Conservation (phyloP, 2,888 invertebrate genomes). For the Sialis fuliginosa region DNA sequence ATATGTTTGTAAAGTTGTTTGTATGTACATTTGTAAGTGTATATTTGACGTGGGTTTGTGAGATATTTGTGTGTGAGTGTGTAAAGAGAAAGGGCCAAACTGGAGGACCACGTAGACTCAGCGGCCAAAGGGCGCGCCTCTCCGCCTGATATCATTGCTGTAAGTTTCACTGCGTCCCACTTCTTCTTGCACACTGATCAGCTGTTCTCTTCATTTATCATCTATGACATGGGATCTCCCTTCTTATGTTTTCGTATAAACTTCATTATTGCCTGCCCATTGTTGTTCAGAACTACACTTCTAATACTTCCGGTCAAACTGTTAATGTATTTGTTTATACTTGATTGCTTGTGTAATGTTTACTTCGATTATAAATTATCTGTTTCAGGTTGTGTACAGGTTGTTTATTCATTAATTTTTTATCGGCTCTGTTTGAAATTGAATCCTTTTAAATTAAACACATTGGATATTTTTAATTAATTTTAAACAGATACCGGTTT, state of each 20-base stretch:
- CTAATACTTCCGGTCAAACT: too few relatives aligned
- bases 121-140: slow-evolving; percentile 25
- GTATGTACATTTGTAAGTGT: slow-evolving; percentile 10
- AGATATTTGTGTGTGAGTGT: slow-evolving; percentile 10
- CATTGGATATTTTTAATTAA: too few relatives aligned
- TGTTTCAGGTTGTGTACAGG: too few relatives aligned
- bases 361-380: too few relatives aligned
- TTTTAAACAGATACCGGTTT: too few relatives aligned
- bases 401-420: too few relatives aligned
- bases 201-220: slow-evolving; percentile 6
- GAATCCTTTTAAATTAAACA: too few relatives aligned
- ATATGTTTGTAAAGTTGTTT: slow-evolving; percentile 19
- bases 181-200: slow-evolving; percentile 5
- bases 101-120: slow-evolving; percentile 25
- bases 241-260: neutral
- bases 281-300: too few relatives aligned
- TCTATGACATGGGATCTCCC: slow-evolving; percentile 5
- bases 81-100: slow-evolving; percentile 15
- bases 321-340: too few relatives aligned
- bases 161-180: slow-evolving; percentile 18
- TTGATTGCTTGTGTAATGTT: too few relatives aligned
- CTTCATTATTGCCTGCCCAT: too few relatives aligned
- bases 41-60: slow-evolving; percentile 6
- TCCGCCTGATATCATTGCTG: slow-evolving; percentile 27
- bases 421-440: too few relatives aligned